Conservation (phyloP, 2,113 vertebrate species). For the Neodontobutis hainanensis region DNA sequence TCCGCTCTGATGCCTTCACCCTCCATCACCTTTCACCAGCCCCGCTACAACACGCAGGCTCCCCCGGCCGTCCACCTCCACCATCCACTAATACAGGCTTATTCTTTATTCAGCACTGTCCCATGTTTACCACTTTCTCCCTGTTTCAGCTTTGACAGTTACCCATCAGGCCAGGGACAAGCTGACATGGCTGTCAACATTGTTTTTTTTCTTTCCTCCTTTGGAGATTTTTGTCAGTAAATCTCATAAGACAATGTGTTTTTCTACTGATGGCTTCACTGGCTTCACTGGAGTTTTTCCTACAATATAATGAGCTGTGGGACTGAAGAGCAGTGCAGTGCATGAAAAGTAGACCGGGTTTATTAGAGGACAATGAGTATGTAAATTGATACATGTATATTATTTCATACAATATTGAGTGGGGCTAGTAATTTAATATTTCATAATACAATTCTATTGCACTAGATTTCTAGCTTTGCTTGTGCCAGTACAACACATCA, state of each 20-base stretch:
- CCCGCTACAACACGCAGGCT: conserved; percentile 10
- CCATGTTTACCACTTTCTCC: conserved; percentile 17
- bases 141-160: conserved; percentile 35
- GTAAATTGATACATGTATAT: not conserved
- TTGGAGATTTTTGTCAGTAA: conserved; percentile 36
- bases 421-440: not conserved
- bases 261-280: conserved; percentile 22
- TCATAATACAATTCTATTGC: too few relatives aligned
- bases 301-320: conserved; percentile 18
- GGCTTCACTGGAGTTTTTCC: conserved; percentile 19
- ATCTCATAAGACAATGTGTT: conserved; percentile 41
- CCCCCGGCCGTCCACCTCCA: conserved; percentile 25
- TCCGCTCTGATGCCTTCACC: conserved; percentile 40
- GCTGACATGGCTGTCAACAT: conserved; percentile 41
- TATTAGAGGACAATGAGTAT: not conserved
- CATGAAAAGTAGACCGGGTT: not conserved
- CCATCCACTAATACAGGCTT: conserved; percentile 13
- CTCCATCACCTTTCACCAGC: conserved; percentile 26
- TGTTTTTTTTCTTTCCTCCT: conserved; percentile 31
- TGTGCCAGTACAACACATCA: too few relatives aligned
- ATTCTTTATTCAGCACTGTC: conserved; percentile 44
- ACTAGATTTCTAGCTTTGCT: too few relatives aligned
- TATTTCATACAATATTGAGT: not conserved
- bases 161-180: conserved; percentile 27
- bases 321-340: conserved; percentile 5